phyloP scores from a whole-genome alignment of 30 jellyfish, hydroid and myxozoan genomes.

The Hydractinia symbiolongicarpus region DNA sequence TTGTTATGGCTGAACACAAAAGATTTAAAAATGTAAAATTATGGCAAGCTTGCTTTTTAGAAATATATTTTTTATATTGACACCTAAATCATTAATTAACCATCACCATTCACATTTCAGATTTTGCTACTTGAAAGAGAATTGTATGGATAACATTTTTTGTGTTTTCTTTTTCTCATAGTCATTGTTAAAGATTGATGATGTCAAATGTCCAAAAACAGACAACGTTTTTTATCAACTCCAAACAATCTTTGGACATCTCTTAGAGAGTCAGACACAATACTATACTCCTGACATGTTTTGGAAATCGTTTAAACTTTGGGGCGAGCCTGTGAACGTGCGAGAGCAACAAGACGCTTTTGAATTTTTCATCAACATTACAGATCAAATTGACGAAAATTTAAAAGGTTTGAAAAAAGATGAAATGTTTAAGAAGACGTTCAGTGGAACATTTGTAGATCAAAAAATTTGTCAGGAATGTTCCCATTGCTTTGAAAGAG shows the following conservation, averaged over 20 bases:
- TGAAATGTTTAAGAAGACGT: constrained; percentile 73
- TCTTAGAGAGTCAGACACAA: constrained; percentile 89
- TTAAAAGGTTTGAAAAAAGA: constrained; percentile 29
- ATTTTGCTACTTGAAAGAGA: too few species aligned
- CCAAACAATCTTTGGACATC: constrained; percentile 89
- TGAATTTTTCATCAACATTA: constrained; percentile 87
- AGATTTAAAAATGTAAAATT: too few species aligned
- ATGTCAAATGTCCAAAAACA: not conserved
- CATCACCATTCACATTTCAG: too few species aligned
- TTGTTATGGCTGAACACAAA: too few species aligned
- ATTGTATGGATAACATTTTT: not conserved
- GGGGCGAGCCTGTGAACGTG: constrained; percentile 98
- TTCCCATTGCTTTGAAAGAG: constrained; percentile 88
- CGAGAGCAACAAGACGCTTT: constrained; percentile 99
- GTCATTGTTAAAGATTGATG: constrained; percentile 40
- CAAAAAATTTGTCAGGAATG: constrained; percentile 95
- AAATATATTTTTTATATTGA: too few species aligned
- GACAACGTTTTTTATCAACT: constrained; percentile 56
- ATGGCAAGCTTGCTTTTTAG: too few species aligned
- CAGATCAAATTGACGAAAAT: constrained; percentile 72
- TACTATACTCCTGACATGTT: constrained; percentile 75
- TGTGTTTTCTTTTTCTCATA: constrained; percentile 10
- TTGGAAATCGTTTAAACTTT: constrained; percentile 83
- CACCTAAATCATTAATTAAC: too few species aligned
- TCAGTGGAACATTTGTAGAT: constrained; percentile 90